A percentile compares a stretch with the other conserved stretches of the same genome.
Evolutionary conservation across 2,888 invertebrate species (phyloP).

Genomic region (Smittia sp.): DNA sequence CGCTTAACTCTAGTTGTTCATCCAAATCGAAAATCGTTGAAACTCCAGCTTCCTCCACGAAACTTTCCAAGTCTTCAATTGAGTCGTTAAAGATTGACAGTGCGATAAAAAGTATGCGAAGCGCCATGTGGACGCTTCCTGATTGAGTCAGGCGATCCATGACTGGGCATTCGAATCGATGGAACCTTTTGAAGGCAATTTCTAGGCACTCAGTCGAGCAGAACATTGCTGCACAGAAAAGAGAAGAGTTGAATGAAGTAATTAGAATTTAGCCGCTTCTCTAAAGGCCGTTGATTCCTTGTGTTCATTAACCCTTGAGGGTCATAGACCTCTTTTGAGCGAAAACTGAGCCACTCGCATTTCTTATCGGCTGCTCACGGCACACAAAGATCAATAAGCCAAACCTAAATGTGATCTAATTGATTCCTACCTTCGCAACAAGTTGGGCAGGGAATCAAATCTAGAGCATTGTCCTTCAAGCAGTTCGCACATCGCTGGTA

Average conservation of each 20-base stretch:
- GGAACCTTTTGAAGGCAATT: conserved; percentile 66
- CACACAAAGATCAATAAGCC: background rate
- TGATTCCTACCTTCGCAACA: background rate
- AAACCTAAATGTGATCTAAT: background rate
- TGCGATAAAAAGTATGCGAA: conserved; percentile 53
- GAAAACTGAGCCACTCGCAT: no score
- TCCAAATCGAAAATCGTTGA: conserved; percentile 17
- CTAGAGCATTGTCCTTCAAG: conserved; percentile 50
- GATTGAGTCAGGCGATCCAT: conserved; percentile 59
- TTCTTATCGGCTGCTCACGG: no score
- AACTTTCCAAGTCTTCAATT: conserved; percentile 12
- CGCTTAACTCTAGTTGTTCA: background rate
- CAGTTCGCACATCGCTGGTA: conserved; percentile 52
- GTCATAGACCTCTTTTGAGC: no score
- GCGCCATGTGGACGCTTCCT: conserved; percentile 47
- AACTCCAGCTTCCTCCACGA: background rate
- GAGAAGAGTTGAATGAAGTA: background rate
- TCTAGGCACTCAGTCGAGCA: conserved; percentile 50
- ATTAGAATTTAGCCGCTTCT: background rate
- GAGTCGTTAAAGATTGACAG: conserved; percentile 51
- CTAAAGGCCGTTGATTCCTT: no score
- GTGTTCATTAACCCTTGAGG: no score
- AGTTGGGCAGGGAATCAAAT: conserved; percentile 44
- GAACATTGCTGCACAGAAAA: conserved; percentile 49
- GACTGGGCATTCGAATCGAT: conserved; percentile 72